Conservation (phyloP, 2,113 vertebrate genomes). For the Nicator chloris region DNA sequence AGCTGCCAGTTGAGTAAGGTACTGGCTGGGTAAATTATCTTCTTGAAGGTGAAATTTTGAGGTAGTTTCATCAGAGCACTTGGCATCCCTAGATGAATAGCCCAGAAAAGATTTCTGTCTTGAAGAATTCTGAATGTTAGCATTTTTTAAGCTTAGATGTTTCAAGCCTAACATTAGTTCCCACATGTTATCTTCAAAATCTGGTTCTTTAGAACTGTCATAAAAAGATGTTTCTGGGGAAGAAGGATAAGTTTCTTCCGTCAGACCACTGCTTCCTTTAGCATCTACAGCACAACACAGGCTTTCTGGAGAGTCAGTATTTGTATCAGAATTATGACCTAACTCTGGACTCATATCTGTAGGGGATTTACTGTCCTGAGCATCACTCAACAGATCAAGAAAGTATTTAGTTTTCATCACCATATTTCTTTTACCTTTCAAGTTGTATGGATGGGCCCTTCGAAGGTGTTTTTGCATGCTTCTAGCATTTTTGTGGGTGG, state of each 20-base stretch:
- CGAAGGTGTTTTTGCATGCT: constrained; percentile 88
- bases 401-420: constrained; percentile 69
- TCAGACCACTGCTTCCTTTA: constrained; percentile 57
- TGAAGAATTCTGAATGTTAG: constrained; percentile 63
- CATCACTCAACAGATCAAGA: constrained; percentile 11
- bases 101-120: constrained; percentile 65
- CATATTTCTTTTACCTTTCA: constrained; percentile 79
- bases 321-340: constrained; percentile 67
- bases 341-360: constrained; percentile 61
- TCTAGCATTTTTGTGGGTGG: constrained; percentile 83
- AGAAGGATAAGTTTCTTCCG: constrained; percentile 62
- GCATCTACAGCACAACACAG: constrained; percentile 22
- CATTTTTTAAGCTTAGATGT: constrained; percentile 85
- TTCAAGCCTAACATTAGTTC: constrained; percentile 88
- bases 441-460: constrained; percentile 82
- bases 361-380: constrained; percentile 43
- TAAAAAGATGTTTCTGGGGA: constrained; percentile 70
- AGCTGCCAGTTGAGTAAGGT: constrained; percentile 78
- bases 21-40: constrained; percentile 68
- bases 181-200: constrained; percentile 77
- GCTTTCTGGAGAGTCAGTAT: constrained; percentile 67
- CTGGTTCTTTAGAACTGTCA: constrained; percentile 60
- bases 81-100: constrained; percentile 73
- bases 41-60: constrained; percentile 67
- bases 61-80: constrained; percentile 63